A percentile compares a stretch with the other conserved stretches of the same genome.
phyloP scores from a whole-genome alignment of 2,113 vertebrate species.

The Trichomycterus rosablanca region DNA sequence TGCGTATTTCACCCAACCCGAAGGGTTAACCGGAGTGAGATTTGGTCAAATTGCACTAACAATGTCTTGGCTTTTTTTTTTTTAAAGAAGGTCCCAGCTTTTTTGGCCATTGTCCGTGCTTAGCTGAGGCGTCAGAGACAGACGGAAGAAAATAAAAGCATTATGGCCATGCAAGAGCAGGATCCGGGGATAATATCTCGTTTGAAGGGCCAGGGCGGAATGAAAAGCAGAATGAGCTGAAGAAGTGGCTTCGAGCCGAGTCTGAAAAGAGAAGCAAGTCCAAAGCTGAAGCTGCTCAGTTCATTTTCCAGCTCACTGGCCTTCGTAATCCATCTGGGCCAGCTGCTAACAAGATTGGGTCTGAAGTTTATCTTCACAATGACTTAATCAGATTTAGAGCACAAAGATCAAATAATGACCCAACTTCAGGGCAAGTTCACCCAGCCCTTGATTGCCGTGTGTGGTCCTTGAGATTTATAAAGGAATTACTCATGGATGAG shows the following conservation, averaged over 20 bases:
- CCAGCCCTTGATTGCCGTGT: constrained; percentile 95
- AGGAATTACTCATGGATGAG: constrained; percentile 79
- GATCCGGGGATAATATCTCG: constrained; percentile 81
- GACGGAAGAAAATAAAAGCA: constrained; percentile 53
- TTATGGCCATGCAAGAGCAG: constrained; percentile 48
- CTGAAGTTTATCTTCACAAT: constrained; percentile 99
- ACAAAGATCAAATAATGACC: constrained; percentile 99
- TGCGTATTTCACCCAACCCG: constrained; percentile 65
- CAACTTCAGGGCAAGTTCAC: constrained; percentile 99
- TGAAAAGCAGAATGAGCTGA: constrained; percentile 81
- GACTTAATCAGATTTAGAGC: constrained; percentile 99
- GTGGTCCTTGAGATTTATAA: constrained; percentile 98
- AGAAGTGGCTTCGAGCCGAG: constrained; percentile 76
- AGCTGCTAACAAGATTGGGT: constrained; percentile 99
- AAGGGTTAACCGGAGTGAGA: constrained; percentile 50
- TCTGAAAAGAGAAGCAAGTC: constrained; percentile 88
- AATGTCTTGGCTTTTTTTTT: constrained; percentile 49
- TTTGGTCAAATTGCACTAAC: constrained; percentile 54
- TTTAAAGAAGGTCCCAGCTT: constrained; percentile 57
- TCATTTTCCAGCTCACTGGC: constrained; percentile 99
- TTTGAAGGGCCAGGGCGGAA: constrained; percentile 74
- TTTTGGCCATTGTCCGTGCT: constrained; percentile 61
- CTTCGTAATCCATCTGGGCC: constrained; percentile 96
- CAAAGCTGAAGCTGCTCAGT: constrained; percentile 77
- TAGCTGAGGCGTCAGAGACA: constrained; percentile 59